Percentiles rank a stretch among this genome's conserved stretches.
phyloP scores from a whole-genome alignment of 2,797 vertebrate species.

The Heterohyrax brucei region DNA sequence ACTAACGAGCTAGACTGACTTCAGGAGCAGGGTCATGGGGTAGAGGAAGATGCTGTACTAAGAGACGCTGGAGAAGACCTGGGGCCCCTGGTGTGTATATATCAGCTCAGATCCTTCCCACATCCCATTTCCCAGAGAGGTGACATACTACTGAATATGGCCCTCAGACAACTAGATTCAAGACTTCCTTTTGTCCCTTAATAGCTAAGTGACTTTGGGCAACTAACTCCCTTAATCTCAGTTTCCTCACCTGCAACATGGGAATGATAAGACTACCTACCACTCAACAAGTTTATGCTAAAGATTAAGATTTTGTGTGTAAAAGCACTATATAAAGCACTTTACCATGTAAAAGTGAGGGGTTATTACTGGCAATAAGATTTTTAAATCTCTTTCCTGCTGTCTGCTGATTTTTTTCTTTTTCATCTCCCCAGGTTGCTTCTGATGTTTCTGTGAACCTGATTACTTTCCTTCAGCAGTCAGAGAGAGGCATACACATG shows the following conservation, averaged over 20 bases:
- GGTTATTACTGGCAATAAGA: neutral
- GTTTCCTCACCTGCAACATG: neutral
- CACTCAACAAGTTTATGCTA: neutral
- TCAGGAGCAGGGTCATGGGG: neutral
- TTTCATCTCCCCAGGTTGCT: neutral
- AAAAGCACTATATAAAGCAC: neutral
- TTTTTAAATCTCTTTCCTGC: neutral
- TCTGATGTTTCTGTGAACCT: constrained; percentile 50
- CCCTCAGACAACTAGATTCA: neutral
- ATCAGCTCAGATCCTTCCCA: neutral
- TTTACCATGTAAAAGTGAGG: neutral
- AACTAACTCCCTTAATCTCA: neutral
- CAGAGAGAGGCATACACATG: neutral
- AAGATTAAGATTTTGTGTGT: neutral
- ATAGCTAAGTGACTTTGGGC: neutral
- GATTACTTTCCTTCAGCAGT: constrained; percentile 58
- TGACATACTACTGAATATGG: neutral
- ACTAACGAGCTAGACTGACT: neutral
- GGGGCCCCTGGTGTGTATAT: neutral
- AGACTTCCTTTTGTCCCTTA: neutral
- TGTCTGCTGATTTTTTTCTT: neutral
- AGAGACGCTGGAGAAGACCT: neutral
- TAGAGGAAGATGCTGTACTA: neutral
- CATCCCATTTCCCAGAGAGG: neutral
- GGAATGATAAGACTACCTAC: neutral